Evolutionary conservation across 2,113 vertebrate genomes (phyloP), one percentile per base, ranked within the genome.

Genomic region (Tapirus terrestris): DNA sequence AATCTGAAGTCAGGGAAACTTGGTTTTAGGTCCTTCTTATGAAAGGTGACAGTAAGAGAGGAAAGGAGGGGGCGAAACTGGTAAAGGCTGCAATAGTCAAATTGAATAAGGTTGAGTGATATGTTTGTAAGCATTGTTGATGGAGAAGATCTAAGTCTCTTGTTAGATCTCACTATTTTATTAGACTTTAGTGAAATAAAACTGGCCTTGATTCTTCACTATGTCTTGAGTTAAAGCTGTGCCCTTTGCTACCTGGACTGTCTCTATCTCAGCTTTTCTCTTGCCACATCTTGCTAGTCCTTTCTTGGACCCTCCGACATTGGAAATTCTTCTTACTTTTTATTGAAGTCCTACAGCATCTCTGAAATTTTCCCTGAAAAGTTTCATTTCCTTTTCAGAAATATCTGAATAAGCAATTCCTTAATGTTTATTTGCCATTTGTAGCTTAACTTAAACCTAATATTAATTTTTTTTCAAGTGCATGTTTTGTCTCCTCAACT

Each of bases 401-500:
- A 39, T 29, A 56, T 73, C 60, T 45, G 43, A 48, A 1, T 16
- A 39, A 80, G 5, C 12, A 53, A 25, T 85, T 70, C 36, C 21
- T 89, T 79, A 45, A 45, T 53, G 29, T 85, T 70, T 95, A 39
- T 80, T 88, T 89, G 31, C 36, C 68, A n/a, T 48, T 80, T 77
- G 8, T 92, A 51, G n/a, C 58, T 60, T 67, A 53, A 60, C 16
- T 27, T 93, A 91, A 94, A 86, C 33, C 16, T 51, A 43, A 16
- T 87, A 5, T 60, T 81, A 39, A 72, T 43, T 88, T 43, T n/a
- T 76, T 48, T 72, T 77, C 61, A 88, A 60, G 10, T 70, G 25
- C 4, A 21, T 72, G 29, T 89, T 96, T 98, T 96, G 18, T 89
- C 48, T 76, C 61, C 68, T 85, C 9, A 82, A 39, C 36, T 91